Percentiles rank a stretch among this genome's conserved stretches.
These are phyloP conservation scores for Chrysomela aeneicollis DNA, from an alignment of 2,888 invertebrate species.

Conservation along the genomic window DNA sequence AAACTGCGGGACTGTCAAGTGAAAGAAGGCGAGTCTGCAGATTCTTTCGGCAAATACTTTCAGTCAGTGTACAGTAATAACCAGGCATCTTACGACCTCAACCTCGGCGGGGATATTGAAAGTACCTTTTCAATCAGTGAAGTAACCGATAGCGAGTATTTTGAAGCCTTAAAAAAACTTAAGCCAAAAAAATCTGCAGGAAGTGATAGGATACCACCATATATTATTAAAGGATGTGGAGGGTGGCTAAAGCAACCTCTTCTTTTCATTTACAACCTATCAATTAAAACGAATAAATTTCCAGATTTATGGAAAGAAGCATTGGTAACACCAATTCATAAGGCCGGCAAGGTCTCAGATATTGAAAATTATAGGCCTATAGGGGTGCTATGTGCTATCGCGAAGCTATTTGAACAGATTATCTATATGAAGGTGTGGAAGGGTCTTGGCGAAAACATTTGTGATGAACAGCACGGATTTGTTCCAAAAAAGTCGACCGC, in stretches of 20 bases:
- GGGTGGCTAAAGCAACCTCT: neutral
- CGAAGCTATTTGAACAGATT: too few species aligned
- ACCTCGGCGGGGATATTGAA: neutral
- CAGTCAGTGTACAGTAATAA: neutral
- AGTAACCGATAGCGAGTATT: constrained; percentile 5
- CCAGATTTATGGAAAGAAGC: too few species aligned
- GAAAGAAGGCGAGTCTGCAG: constrained; percentile 5
- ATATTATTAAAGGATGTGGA: constrained; percentile 8
- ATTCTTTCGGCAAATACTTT: constrained; percentile 10
- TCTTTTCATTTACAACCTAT: neutral
- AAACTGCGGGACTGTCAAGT: constrained; percentile 1
- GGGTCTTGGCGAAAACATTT: too few species aligned
- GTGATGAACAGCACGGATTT: too few species aligned
- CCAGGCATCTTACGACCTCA: too few species aligned
- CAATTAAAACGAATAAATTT: constrained; percentile 3
- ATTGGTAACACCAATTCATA: too few species aligned
- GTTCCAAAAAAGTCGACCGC: too few species aligned
- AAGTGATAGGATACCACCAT: neutral
- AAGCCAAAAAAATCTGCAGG: neutral
- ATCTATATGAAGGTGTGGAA: too few species aligned
- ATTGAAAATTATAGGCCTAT: too few species aligned
- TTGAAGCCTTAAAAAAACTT: neutral
- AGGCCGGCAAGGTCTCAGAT: too few species aligned
- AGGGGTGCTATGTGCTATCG: too few species aligned
- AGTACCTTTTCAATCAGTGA: constrained; percentile 3